Evolutionary conservation across 2,113 vertebrate genomes (phyloP).

Genomic region (Pluvialis apricaria): DNA sequence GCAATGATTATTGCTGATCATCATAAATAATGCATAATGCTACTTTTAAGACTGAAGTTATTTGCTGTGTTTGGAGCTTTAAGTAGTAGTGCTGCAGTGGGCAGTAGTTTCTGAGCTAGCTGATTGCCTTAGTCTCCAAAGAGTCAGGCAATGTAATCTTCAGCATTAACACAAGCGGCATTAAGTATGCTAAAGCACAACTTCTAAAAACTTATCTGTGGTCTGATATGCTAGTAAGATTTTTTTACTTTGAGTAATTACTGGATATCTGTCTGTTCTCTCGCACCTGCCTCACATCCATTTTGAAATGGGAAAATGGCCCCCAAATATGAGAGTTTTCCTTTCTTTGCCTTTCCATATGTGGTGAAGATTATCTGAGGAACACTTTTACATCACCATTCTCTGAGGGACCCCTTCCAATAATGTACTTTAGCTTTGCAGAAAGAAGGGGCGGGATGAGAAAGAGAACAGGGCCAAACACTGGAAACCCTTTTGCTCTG

Average conservation of each 20-base stretch:
- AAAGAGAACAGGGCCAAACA: not conserved
- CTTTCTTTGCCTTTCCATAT: not conserved
- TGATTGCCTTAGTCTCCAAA: not conserved
- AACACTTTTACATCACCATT: not conserved
- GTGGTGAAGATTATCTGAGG: not conserved
- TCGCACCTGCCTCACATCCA: not conserved
- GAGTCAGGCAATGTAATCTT: not conserved
- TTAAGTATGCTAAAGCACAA: not conserved
- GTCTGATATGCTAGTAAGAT: not conserved
- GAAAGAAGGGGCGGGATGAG: not conserved
- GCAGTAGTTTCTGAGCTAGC: not conserved
- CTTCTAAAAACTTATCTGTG: not conserved
- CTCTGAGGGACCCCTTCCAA: not conserved
- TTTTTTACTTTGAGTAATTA: not conserved
- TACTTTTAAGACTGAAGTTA: not conserved
- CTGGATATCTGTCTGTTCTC: not conserved
- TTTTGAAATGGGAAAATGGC: not conserved
- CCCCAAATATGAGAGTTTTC: not conserved
- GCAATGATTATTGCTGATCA: not conserved
- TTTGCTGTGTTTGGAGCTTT: not conserved
- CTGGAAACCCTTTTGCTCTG: not conserved
- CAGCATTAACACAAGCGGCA: not conserved
- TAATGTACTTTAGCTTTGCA: not conserved
- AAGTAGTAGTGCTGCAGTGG: not conserved
- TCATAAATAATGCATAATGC: not conserved